Evolutionary conservation across 1,140 invertebrate genomes (phyloP).

Genomic region (Ostrea edulis): DNA sequence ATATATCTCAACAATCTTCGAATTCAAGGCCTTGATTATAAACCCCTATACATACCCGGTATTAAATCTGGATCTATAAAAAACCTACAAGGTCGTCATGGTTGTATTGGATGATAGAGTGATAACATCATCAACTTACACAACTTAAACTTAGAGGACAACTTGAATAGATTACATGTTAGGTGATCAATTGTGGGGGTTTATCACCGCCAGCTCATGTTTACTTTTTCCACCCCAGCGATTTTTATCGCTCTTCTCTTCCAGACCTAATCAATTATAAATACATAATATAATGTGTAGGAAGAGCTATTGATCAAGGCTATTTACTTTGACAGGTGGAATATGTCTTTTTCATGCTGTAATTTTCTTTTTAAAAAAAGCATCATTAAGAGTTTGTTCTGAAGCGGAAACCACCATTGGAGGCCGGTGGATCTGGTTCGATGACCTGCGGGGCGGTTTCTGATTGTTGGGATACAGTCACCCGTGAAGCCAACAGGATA

Average conservation of each 20-base stretch:
- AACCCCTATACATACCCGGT: too few relatives aligned
- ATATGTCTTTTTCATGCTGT: background rate
- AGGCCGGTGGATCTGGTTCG: background rate
- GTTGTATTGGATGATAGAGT: too few relatives aligned
- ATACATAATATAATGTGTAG: background rate
- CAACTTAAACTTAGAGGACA: too few relatives aligned
- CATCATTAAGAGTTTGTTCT: background rate
- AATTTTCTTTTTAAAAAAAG: background rate
- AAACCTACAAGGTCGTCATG: too few relatives aligned
- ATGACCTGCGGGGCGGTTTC: background rate
- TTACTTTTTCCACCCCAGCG: conserved; percentile 14
- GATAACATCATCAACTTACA: too few relatives aligned
- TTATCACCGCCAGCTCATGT: background rate
- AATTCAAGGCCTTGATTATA: too few relatives aligned
- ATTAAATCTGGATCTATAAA: too few relatives aligned
- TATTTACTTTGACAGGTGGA: background rate
- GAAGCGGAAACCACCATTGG: background rate
- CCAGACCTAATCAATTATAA: background rate
- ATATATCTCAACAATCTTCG: too few relatives aligned
- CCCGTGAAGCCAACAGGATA: background rate
- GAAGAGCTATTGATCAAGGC: background rate
- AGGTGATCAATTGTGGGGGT: too few relatives aligned
- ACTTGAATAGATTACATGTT: too few relatives aligned
- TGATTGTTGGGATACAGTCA: background rate
- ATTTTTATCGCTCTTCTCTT: background rate